These are phyloP conservation scores for Ptychochromis oligacanthus DNA, from an alignment of 2,113 vertebrate species.

Conservation along the genomic window DNA sequence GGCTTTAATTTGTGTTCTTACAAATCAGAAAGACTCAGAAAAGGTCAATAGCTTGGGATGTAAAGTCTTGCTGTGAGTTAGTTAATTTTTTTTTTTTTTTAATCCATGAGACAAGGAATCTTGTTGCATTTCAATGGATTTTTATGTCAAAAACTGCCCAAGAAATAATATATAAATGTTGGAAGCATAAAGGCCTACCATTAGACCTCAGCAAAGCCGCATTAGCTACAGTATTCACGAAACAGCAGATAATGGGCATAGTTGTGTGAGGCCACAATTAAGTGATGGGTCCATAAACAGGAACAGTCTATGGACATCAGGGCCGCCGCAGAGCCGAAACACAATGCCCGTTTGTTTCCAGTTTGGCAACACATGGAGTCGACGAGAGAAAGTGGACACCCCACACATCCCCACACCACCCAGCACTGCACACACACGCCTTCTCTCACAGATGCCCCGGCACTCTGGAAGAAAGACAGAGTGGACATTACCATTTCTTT, in stretches of 20 bases:
- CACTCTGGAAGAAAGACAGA: conserved; percentile 40
- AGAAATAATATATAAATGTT: not conserved
- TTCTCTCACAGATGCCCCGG: conserved; percentile 52
- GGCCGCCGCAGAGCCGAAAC: conserved; percentile 28
- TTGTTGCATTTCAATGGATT: not conserved
- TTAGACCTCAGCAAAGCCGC: not conserved
- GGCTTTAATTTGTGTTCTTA: not conserved
- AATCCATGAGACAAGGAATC: not conserved
- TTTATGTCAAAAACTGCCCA: not conserved
- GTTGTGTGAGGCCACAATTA: conserved; percentile 67
- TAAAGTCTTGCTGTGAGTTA: not conserved
- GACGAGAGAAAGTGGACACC: conserved; percentile 57
- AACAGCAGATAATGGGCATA: conserved; percentile 35
- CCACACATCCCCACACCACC: not conserved
- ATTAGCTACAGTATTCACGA: conserved; percentile 26
- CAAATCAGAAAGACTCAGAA: not conserved
- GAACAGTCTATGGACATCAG: conserved; percentile 54
- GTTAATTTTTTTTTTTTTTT: too few species aligned
- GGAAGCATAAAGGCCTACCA: not conserved
- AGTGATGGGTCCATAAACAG: conserved; percentile 68
- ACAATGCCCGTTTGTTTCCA: conserved; percentile 75
- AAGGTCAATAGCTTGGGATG: not conserved
- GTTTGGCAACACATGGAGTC: conserved; percentile 67
- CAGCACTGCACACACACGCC: not conserved
- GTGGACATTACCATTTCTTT: conserved; percentile 64